Evolutionary conservation across 2,797 vertebrate genomes (phyloP), one percentile per base, ranked within the genome.

Genomic region (Iguana delicatissima): DNA sequence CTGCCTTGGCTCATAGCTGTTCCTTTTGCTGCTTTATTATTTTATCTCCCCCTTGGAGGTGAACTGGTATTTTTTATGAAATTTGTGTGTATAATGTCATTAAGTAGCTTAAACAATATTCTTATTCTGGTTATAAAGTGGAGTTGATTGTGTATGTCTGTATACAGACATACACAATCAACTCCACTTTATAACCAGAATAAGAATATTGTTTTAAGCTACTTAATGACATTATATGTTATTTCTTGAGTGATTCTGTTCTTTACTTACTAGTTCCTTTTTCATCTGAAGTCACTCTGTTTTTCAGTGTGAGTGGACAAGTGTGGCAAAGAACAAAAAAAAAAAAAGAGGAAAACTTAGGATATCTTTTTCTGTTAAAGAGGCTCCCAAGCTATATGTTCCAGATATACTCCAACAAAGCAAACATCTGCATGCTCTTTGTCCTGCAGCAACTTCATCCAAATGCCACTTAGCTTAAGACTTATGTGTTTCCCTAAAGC

Each of bases 11-110:
- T 92, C 52, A 87, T 88, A 90, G 69, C 35, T 20, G 85, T 89
- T 87, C 57, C 1, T 95, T 93, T 93, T 94, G 16, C 88, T 94
- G 16, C 88, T 16, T 35, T 93, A 24, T 29, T 90, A 9, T 74
- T 89, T 84, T 81, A 76, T 64, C 22, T 38, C 38, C 46, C 29
- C 82, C 85, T 87, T 90, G 89, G 80, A 42, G 92, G 42, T 89
- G 59, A 55, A 83, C 3, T 81, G 35, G 62, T 35, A 24, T 89
- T 89, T 72, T 59, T 69, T 12, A 46, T 46, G 42, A 46, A 46
- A 46, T 4, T 46, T 46, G 42, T 46, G 42, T 46, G 42, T 46
- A 42, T 42, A n/a, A n/a, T n/a, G n/a, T n/a, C n/a, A n/a, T n/a
- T n/a, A n/a, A n/a, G n/a, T n/a, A n/a, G n/a, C n/a, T n/a, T n/a